phyloP scores from a whole-genome alignment of 2,888 invertebrate species.

The Camponotus fellah region DNA sequence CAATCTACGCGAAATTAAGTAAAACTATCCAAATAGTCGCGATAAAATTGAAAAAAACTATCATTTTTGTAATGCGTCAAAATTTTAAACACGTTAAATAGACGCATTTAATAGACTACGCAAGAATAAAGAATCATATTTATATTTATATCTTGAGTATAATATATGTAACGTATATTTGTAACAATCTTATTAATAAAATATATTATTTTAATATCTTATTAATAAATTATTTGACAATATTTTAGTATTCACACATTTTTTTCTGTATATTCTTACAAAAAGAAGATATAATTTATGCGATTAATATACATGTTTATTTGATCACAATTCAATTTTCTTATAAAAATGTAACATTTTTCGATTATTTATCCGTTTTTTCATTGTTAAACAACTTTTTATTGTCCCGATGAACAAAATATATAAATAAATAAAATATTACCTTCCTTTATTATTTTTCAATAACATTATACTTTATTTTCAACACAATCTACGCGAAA shows the following conservation, averaged over 20 bases:
- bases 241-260: background rate
- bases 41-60: slow-evolving; percentile 31
- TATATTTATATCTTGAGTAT: background rate
- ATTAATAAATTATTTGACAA: background rate
- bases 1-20: background rate
- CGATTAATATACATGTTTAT: background rate
- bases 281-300: background rate
- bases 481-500: background rate
- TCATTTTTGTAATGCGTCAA: background rate
- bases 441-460: background rate
- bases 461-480: slow-evolving; percentile 14
- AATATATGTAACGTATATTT: background rate
- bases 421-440: slow-evolving; percentile 7
- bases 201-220: too few species aligned
- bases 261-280: too few species aligned
- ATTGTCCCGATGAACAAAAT: background rate
- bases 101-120: background rate
- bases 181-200: background rate
- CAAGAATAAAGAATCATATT: background rate
- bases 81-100: slow-evolving; percentile 19
- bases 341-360: background rate
- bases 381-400: background rate
- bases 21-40: background rate
- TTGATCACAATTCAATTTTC: background rate
- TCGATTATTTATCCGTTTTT: background rate